Percentiles rank a stretch among this genome's conserved stretches.
phyloP scores from a whole-genome alignment of 2,888 invertebrate species.

The Acleris holmiana region DNA sequence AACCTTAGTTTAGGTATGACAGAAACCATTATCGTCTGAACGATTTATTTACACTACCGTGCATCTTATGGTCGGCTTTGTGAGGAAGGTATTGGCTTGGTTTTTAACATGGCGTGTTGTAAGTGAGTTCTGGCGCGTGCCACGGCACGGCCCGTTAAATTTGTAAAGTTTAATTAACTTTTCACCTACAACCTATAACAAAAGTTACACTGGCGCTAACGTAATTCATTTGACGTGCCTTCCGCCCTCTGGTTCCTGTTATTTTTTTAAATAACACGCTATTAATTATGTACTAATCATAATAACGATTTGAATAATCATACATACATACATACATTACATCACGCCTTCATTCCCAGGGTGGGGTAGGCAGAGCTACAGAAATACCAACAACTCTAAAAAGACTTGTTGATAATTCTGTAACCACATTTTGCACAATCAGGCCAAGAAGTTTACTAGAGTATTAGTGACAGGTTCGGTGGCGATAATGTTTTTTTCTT shows the following conservation, averaged over 20 bases:
- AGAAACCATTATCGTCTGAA: background rate
- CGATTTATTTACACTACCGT: background rate
- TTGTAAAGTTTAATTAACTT: constrained; percentile 37
- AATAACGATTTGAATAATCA: background rate
- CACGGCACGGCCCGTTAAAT: constrained; percentile 16
- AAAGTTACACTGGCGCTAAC: constrained; percentile 9
- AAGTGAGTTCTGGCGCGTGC: constrained; percentile 5
- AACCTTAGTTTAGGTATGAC: background rate
- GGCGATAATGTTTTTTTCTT: no score
- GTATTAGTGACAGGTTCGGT: no score
- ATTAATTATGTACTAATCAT: background rate
- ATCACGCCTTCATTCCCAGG: no score
- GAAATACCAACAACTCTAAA: no score
- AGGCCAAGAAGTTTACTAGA: no score
- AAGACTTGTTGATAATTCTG: no score
- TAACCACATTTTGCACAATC: no score
- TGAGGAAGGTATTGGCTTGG: constrained; percentile 10
- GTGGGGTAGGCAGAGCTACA: no score
- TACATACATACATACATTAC: no score
- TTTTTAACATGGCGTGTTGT: constrained; percentile 17
- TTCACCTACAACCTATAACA: constrained; percentile 25
- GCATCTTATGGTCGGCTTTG: background rate
- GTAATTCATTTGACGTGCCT: constrained; percentile 17
- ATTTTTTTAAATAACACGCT: background rate
- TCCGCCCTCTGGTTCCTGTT: constrained; percentile 1